Evolutionary conservation across 2,797 vertebrate genomes (phyloP).

Genomic region (Hoplostethus mediterraneus): DNA sequence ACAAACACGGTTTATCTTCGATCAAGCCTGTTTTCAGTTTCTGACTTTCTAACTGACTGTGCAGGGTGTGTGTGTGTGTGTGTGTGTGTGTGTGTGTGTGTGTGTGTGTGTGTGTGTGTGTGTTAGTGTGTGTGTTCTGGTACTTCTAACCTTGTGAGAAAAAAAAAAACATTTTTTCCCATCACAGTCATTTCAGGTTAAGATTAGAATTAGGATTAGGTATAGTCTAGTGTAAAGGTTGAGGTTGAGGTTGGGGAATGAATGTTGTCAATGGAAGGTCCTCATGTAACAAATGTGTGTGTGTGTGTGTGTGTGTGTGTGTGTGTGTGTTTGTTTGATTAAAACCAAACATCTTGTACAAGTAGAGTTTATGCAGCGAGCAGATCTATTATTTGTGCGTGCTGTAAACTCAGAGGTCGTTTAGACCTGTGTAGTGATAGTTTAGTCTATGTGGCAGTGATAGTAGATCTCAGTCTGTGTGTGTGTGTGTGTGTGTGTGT

Average conservation of each 20-base stretch:
- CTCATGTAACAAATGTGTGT: too few species aligned
- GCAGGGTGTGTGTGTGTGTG: neutral
- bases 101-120: neutral
- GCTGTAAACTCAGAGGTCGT: constrained; percentile 3
- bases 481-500: constrained; percentile 1
- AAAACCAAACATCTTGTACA: constrained; percentile 5
- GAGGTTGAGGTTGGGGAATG: too few species aligned
- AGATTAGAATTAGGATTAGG: too few species aligned
- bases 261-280: too few species aligned
- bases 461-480: constrained; percentile 23
- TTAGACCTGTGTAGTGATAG: constrained; percentile 27
- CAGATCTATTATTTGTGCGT: constrained; percentile 21
- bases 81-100: neutral
- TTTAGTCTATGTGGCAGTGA: constrained; percentile 24
- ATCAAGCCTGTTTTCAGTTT: neutral
- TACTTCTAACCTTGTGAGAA: neutral
- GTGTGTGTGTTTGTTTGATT: neutral
- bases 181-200: too few species aligned
- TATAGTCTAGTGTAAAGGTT: too few species aligned
- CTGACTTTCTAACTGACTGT: constrained; percentile 1
- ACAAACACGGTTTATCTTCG: neutral
- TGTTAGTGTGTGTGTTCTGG: neutral
- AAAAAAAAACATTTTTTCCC: too few species aligned
- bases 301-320: neutral
- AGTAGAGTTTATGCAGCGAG: constrained; percentile 12